Conservation (phyloP, 2,797 vertebrate genomes). For the Decapterus maruadsi region DNA sequence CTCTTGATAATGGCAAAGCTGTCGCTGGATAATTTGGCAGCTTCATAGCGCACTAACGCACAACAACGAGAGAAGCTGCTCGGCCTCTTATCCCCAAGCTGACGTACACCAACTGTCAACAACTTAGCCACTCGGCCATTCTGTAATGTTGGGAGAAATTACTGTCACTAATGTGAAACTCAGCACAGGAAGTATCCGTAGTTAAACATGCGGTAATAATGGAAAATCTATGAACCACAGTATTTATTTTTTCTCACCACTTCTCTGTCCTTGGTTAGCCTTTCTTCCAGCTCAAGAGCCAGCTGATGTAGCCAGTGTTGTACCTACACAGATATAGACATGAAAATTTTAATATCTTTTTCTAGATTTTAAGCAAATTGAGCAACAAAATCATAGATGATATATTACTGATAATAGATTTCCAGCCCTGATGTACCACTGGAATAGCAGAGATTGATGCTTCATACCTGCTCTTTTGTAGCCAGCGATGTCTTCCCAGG, state of each 20-base stretch:
- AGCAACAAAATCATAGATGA: background rate
- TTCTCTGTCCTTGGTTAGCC: constrained; percentile 92
- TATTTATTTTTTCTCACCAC: constrained; percentile 82
- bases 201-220: background rate
- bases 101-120: constrained; percentile 89
- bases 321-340: constrained; percentile 84
- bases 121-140: constrained; percentile 92
- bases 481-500: constrained; percentile 89
- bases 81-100: constrained; percentile 85
- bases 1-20: constrained; percentile 91
- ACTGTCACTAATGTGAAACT: background rate
- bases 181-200: background rate
- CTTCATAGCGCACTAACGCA: constrained; percentile 90
- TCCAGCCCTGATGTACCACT: background rate
- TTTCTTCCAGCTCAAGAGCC: constrained; percentile 94
- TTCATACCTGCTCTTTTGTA: constrained; percentile 89
- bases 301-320: constrained; percentile 95
- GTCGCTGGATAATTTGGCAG: constrained; percentile 89
- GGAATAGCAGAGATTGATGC: background rate
- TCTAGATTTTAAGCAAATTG: background rate
- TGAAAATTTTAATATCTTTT: background rate
- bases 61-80: constrained; percentile 92
- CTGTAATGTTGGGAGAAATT: constrained; percentile 70
- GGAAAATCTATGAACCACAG: background rate
- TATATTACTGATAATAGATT: background rate